Evolutionary conservation across 2,113 vertebrate genomes (phyloP), one percentile per base, ranked within the genome.

Genomic region (Hepsetus odoe): DNA sequence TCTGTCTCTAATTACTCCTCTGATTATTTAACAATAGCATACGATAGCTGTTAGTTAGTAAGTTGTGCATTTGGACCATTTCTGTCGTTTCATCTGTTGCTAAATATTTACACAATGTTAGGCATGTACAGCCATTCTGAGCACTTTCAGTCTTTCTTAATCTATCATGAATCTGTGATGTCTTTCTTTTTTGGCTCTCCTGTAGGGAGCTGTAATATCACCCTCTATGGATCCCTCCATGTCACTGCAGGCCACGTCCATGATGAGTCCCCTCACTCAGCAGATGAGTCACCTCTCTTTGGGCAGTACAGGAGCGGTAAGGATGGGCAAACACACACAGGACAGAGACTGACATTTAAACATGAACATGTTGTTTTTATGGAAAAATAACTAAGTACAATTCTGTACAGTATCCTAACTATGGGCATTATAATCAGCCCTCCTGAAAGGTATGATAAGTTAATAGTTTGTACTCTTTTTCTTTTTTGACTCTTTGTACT

Each of bases 241-340:
- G 95, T 96, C 97, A 93, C 93, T 99, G 94, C 98, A 99, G 90
- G 96, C 95, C 1, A 81, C 97, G 3, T 97, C 97, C 0, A 96
- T 98, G 94, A 96, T 99, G 87, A 92, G 90, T 83, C 98, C 97
- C 40, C 90, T 99, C 85, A 87, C 97, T 62, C 98, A 99, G 92
- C 97, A 99, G 86, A 98, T 99, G 97, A 94, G 95, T 95, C 97
- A 99, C 80, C 95, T 99, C 84, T 96, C 98, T 64, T 85, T 99
- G 89, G 93, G 96, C 87, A 96, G 91, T 88, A 92, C 96, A 87
- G 95, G 95, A 94, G 92, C 95, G 90, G 96, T 97, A 90, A 89
- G 96, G 59, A 58, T 16, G 49, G 4, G 61, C 20, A 46, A 18
- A 55, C 49, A 51, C n/a, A 18, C 4, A 65, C 20, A 26, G 16